These are phyloP conservation scores for Cryptotermes secundus DNA, from an alignment of 1,140 invertebrate species.

Conservation along the genomic window DNA sequence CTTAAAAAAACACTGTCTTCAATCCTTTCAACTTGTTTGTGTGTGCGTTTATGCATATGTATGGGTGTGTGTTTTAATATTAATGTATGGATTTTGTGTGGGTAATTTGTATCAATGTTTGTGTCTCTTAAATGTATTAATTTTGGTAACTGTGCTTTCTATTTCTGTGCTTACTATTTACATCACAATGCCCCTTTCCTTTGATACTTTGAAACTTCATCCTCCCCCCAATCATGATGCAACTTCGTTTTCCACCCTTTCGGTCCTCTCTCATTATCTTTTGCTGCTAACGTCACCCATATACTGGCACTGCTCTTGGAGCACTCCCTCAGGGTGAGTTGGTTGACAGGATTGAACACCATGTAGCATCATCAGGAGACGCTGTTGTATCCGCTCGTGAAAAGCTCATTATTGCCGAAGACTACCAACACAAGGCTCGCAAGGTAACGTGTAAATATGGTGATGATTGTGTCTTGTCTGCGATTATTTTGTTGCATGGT, in stretches of 20 bases:
- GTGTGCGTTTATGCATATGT: conserved; percentile 39
- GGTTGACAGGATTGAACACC: conserved; percentile 89
- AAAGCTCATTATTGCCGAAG: conserved; percentile 75
- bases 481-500: too few species aligned
- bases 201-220: neutral
- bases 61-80: conserved; percentile 35
- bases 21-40: neutral
- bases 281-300: conserved; percentile 44
- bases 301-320: conserved; percentile 38
- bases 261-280: conserved; percentile 36
- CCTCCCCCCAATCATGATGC: neutral
- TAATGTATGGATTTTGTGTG: conserved; percentile 21
- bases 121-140: neutral
- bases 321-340: conserved; percentile 77
- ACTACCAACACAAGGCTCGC: conserved; percentile 83
- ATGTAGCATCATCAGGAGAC: conserved; percentile 77
- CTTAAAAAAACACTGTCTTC: neutral
- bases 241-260: conserved; percentile 22
- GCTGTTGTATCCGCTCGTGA: conserved; percentile 76
- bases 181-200: neutral
- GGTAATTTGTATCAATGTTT: neutral
- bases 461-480: neutral
- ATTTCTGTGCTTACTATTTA: neutral
- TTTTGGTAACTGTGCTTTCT: neutral
- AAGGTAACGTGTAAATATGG: conserved; percentile 68